phyloP scores from a whole-genome alignment of 2,113 vertebrate species.

The Tiliqua scincoides region DNA sequence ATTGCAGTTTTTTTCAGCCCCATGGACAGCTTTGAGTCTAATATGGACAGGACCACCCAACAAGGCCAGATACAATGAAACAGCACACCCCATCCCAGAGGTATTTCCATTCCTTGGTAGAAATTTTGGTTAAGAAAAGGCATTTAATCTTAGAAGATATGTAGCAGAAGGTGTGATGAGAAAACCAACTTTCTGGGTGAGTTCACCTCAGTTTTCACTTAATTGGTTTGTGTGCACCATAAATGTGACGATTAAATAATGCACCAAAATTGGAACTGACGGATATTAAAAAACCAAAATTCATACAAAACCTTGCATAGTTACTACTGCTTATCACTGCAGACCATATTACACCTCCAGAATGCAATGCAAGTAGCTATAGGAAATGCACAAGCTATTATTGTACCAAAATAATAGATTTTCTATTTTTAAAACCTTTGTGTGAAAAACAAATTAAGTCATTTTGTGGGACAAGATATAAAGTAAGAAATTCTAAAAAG shows the following conservation, averaged over 20 bases:
- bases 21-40: neutral
- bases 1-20: neutral
- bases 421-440: neutral
- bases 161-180: neutral
- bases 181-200: neutral
- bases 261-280: neutral
- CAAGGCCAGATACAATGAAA: neutral
- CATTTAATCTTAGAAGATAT: neutral
- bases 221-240: neutral
- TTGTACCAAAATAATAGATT: conserved; percentile 9
- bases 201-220: neutral
- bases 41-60: too few relatives aligned
- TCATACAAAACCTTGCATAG: neutral
- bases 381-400: neutral
- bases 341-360: neutral
- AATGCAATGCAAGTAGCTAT: neutral
- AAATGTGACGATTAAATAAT: neutral
- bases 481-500: conserved; percentile 1
- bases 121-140: neutral
- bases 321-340: neutral
- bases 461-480: conserved; percentile 6
- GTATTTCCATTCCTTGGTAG: neutral
- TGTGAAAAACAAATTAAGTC: neutral
- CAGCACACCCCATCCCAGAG: neutral
- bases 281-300: neutral